Evolutionary conservation across 2,888 invertebrate genomes (phyloP).

Genomic region (Trachelus troglodyta): DNA sequence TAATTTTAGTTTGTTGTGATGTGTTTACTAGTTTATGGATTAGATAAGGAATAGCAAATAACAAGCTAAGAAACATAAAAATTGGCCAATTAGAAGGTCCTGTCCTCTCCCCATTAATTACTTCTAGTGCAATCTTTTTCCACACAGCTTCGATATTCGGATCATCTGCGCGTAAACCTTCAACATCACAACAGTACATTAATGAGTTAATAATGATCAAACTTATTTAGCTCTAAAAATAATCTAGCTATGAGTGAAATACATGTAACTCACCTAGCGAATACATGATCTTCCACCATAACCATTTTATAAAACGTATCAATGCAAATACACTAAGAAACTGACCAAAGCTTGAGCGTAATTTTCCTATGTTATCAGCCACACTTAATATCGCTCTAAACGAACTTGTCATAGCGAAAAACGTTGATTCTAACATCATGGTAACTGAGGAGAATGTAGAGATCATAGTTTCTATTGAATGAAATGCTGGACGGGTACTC

Average conservation of each 20-base stretch:
- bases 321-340: slow-evolving; percentile 90
- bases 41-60: slow-evolving; percentile 92
- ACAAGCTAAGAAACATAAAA: slow-evolving; percentile 87
- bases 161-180: slow-evolving; percentile 57
- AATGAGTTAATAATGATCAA: slow-evolving; percentile 3
- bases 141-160: slow-evolving; percentile 58
- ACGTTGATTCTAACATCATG: slow-evolving; percentile 97
- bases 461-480: slow-evolving; percentile 93
- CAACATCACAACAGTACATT: slow-evolving; percentile 4
- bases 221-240: not conserved
- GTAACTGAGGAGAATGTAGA: slow-evolving; percentile 93
- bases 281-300: slow-evolving; percentile 80
- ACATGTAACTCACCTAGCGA: slow-evolving; percentile 70
- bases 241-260: not conserved
- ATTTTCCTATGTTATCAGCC: slow-evolving; percentile 91
- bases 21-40: slow-evolving; percentile 55
- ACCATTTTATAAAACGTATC: slow-evolving; percentile 82
- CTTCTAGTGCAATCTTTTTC: slow-evolving; percentile 61
- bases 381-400: slow-evolving; percentile 96
- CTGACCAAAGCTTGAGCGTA: slow-evolving; percentile 85
- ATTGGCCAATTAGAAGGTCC: slow-evolving; percentile 85
- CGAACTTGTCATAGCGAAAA: slow-evolving; percentile 94
- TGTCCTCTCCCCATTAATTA: slow-evolving; percentile 55
- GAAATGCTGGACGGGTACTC: slow-evolving; percentile 91
- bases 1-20: slow-evolving; percentile 36